Evolutionary conservation across 2,797 vertebrate species (phyloP).

Genomic region (Pachyuromys duprasi): DNA sequence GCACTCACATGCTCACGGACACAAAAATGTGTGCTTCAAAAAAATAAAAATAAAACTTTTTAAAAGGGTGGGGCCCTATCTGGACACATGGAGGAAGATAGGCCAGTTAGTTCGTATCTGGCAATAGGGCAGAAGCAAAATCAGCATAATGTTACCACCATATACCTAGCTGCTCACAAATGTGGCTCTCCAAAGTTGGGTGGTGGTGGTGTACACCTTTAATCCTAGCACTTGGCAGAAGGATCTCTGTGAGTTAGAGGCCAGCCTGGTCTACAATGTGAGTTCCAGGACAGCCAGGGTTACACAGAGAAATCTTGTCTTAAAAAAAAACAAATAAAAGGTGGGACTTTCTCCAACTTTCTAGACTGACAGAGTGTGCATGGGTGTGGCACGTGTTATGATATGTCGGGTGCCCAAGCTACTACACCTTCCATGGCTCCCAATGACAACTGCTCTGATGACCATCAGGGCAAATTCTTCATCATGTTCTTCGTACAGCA

Average conservation of each 20-base stretch:
- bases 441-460: background rate
- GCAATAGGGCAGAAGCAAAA: background rate
- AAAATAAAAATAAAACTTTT: background rate
- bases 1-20: background rate
- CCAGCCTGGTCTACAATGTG: background rate
- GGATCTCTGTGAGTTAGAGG: background rate
- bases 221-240: background rate
- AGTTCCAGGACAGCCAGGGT: background rate
- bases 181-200: background rate
- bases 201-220: background rate
- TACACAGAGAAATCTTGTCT: background rate
- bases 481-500: background rate
- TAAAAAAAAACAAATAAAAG: background rate
- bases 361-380: background rate
- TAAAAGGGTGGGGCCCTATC: background rate
- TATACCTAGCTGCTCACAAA: no score
- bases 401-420: background rate
- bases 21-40: background rate
- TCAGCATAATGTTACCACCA: accelerated
- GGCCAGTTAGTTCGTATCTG: background rate
- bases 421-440: background rate
- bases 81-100: background rate
- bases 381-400: background rate
- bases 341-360: background rate
- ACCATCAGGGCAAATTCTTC: background rate